phyloP scores from a whole-genome alignment of 2,113 vertebrate genomes.

The Gymnarchus niloticus region DNA sequence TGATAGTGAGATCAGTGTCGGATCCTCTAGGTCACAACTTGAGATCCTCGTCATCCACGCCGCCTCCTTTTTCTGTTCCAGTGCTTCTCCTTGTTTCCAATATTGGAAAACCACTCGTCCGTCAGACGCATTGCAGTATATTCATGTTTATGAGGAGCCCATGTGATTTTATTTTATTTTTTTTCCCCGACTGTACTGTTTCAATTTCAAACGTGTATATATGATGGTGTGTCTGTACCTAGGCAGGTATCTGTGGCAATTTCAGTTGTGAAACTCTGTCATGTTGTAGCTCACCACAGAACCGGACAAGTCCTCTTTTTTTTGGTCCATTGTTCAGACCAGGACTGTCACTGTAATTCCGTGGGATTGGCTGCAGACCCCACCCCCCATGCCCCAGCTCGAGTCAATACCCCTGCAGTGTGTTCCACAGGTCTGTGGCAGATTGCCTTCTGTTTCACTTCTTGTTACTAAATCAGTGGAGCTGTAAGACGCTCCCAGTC shows the following conservation, averaged over 20 bases:
- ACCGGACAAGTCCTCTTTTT: neutral
- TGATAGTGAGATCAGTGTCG: neutral
- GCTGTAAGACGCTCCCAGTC: neutral
- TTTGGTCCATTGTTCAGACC: too few species aligned
- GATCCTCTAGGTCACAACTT: neutral
- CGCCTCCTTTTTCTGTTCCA: neutral
- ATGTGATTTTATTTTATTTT: neutral
- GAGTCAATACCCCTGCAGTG: conserved; percentile 5
- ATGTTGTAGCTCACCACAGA: neutral
- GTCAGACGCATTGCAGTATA: neutral
- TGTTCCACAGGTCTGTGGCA: neutral
- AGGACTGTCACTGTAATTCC: neutral
- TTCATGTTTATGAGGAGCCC: neutral
- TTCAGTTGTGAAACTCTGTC: neutral
- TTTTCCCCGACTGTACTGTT: neutral
- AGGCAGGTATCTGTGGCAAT: neutral
- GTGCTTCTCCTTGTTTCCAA: neutral
- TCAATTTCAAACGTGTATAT: neutral
- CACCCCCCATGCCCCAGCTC: neutral
- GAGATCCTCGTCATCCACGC: neutral
- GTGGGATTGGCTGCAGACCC: neutral
- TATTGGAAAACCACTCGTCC: too few species aligned
- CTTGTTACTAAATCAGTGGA: conserved; percentile 15
- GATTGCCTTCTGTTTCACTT: neutral
- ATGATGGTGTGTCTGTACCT: neutral